These are phyloP conservation scores for Mobula birostris DNA, from an alignment of 2,113 vertebrate genomes.

Conservation along the genomic window DNA sequence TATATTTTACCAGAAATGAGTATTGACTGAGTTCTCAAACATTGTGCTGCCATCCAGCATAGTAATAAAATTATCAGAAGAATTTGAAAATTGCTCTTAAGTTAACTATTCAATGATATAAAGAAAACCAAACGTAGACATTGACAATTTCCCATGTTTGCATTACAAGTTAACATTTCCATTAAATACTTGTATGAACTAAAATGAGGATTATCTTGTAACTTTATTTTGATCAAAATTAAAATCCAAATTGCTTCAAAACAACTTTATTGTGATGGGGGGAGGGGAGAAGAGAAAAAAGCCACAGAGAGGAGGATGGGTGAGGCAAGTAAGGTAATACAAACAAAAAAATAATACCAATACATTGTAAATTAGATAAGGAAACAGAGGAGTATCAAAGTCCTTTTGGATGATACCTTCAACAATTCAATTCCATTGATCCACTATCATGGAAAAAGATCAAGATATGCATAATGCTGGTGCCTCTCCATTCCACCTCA, in stretches of 20 bases:
- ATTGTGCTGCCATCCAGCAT: neutral
- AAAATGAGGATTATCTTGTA: neutral
- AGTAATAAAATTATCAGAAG: neutral
- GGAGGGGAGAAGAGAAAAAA: neutral
- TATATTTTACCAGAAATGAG: neutral
- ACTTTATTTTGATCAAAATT: neutral
- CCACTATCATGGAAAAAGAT: neutral
- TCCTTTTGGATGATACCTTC: neutral
- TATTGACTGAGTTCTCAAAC: neutral
- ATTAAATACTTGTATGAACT: neutral
- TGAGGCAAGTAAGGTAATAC: neutral
- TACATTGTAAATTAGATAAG: neutral
- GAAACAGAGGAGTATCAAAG: neutral
- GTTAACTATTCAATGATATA: neutral
- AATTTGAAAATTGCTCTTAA: neutral
- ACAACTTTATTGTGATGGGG: neutral
- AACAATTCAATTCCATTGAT: neutral
- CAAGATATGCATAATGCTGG: too few species aligned
- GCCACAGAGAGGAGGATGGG: neutral
- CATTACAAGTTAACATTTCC: neutral
- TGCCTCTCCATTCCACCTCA: too few species aligned
- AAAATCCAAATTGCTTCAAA: neutral
- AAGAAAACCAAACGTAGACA: neutral
- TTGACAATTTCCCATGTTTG: neutral
- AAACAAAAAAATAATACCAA: neutral